A percentile compares a stretch with the other conserved stretches of the same genome.
Evolutionary conservation across 2,113 vertebrate species (phyloP).

Genomic region (Phocoena sinus): DNA sequence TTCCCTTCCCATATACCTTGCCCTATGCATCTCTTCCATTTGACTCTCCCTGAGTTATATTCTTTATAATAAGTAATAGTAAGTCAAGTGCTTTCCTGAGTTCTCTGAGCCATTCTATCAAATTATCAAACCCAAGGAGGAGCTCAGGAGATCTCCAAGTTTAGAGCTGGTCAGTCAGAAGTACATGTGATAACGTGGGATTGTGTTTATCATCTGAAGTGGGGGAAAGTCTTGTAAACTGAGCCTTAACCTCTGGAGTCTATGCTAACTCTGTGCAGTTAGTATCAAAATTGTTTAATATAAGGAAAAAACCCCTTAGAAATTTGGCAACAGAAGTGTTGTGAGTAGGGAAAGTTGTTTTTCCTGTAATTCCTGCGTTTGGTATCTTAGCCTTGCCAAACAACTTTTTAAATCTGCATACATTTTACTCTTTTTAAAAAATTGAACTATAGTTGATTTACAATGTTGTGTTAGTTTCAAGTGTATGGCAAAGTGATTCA

Average conservation of each 20-base stretch:
- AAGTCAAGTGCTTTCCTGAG: neutral
- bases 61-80: neutral
- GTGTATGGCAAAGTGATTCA: neutral
- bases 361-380: neutral
- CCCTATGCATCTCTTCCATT: neutral
- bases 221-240: neutral
- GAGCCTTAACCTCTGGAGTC: neutral
- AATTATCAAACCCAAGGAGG: neutral
- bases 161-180: neutral
- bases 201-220: neutral
- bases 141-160: neutral
- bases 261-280: neutral
- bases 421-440: neutral
- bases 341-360: neutral
- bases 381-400: neutral
- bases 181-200: neutral
- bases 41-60: neutral
- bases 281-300: neutral
- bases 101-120: neutral
- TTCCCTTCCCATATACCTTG: neutral
- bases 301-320: neutral
- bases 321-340: neutral
- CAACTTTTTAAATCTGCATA: neutral
- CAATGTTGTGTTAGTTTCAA: neutral
- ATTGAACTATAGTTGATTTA: neutral